phyloP scores from a whole-genome alignment of 2,113 vertebrate genomes.

The Oxygymnocypris stewartii region DNA sequence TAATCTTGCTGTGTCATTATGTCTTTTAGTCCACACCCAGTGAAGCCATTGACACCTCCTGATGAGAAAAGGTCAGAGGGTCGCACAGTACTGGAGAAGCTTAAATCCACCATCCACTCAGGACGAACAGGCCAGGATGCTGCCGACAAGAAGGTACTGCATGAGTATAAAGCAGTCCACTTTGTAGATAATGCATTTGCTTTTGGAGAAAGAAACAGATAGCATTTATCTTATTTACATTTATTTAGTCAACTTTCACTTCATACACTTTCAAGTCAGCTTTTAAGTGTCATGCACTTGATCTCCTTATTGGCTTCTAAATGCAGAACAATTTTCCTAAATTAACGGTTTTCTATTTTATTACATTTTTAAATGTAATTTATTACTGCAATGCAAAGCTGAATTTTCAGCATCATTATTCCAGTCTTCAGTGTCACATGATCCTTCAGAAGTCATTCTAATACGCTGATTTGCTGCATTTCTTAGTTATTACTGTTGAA shows the following conservation, averaged over 20 bases:
- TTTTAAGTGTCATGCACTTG: neutral
- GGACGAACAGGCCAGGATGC: constrained; percentile 73
- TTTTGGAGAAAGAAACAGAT: neutral
- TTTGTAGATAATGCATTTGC: neutral
- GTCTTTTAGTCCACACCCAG: constrained; percentile 82
- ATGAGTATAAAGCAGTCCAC: neutral
- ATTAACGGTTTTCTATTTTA: neutral
- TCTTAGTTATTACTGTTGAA: neutral
- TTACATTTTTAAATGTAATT: neutral
- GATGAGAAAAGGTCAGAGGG: constrained; percentile 76
- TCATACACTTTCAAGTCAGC: too few species aligned
- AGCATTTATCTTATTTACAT: neutral
- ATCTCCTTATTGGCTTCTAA: neutral
- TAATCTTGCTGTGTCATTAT: constrained; percentile 3
- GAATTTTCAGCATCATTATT: neutral
- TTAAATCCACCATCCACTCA: constrained; percentile 81
- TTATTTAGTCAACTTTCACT: too few species aligned
- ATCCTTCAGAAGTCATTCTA: neutral
- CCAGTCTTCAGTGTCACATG: neutral
- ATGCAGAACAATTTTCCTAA: neutral
- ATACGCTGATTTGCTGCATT: neutral
- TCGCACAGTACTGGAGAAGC: constrained; percentile 83
- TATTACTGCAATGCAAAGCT: neutral
- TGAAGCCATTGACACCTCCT: constrained; percentile 85
- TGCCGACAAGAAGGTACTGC: constrained; percentile 78